Evolutionary conservation across 2,888 invertebrate species (phyloP).

Genomic region (Drosophila formosana): DNA sequence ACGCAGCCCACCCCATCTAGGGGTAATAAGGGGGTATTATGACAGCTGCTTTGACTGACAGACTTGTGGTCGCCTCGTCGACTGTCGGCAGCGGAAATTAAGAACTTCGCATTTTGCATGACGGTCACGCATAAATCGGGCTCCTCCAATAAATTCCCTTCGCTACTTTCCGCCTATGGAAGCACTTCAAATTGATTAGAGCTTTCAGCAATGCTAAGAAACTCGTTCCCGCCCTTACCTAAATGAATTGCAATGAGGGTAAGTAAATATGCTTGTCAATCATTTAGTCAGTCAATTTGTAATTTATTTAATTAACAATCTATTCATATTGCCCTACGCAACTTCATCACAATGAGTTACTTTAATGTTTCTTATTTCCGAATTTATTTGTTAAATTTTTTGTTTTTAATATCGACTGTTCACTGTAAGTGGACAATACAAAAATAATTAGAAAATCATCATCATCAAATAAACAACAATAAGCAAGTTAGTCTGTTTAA

Average conservation of each 20-base stretch:
- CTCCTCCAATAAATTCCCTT: constrained; percentile 60
- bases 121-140: constrained; percentile 81
- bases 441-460: no score
- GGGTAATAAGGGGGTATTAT: constrained; percentile 47
- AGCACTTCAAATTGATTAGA: constrained; percentile 57
- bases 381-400: no score
- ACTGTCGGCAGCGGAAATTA: constrained; percentile 74
- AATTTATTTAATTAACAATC: no score
- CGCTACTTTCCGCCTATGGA: background rate
- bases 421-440: no score
- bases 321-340: no score
- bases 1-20: constrained; percentile 29
- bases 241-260: constrained; percentile 32
- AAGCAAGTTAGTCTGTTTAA: no score
- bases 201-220: constrained; percentile 41
- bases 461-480: no score
- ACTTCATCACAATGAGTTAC: no score
- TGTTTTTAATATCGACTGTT: no score
- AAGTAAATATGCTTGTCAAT: constrained; percentile 32
- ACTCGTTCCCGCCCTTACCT: constrained; percentile 32
- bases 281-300: constrained; percentile 14
- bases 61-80: constrained; percentile 45
- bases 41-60: constrained; percentile 70
- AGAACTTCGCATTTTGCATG: constrained; percentile 81
- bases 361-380: no score